phyloP scores from a whole-genome alignment of 2,797 vertebrate genomes.

The Hemitrygon akajei region DNA sequence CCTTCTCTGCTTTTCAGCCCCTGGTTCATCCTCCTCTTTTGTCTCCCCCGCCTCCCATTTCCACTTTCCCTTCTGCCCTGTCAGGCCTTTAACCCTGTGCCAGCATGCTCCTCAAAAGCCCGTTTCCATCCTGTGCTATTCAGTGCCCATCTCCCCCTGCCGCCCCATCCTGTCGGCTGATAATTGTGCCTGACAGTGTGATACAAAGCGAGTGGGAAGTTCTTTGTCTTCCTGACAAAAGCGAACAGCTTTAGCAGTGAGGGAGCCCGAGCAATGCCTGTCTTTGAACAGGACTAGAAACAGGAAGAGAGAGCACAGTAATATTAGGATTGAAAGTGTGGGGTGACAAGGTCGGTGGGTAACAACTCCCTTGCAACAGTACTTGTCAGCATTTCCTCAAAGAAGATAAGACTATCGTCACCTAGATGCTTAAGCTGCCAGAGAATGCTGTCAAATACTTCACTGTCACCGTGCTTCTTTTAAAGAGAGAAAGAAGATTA shows the following conservation, averaged over 20 bases:
- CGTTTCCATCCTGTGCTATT: conserved; percentile 37
- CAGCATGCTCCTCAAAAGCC: conserved; percentile 50
- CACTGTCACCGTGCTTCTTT: neutral
- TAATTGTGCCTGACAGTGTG: conserved; percentile 16
- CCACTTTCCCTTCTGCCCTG: conserved; percentile 46
- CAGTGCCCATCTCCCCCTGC: neutral
- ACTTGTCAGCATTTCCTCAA: neutral
- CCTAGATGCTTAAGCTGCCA: neutral
- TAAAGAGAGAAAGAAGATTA: too few species aligned
- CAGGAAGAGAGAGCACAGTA: neutral
- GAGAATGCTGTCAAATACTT: neutral
- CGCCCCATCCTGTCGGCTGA: neutral
- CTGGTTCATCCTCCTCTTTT: conserved; percentile 47
- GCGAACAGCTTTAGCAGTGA: neutral
- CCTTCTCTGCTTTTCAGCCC: neutral
- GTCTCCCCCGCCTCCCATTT: conserved; percentile 49
- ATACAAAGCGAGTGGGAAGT: neutral
- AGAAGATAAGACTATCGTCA: neutral
- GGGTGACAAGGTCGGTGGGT: neutral
- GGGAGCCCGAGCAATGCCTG: neutral
- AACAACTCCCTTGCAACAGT: neutral
- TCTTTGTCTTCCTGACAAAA: conserved; percentile 9
- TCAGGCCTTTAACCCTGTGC: conserved; percentile 50
- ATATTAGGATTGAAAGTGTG: neutral
- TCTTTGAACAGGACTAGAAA: neutral